Conservation (phyloP, 2,888 invertebrate genomes). For the Glaucopsyche alexis region DNA sequence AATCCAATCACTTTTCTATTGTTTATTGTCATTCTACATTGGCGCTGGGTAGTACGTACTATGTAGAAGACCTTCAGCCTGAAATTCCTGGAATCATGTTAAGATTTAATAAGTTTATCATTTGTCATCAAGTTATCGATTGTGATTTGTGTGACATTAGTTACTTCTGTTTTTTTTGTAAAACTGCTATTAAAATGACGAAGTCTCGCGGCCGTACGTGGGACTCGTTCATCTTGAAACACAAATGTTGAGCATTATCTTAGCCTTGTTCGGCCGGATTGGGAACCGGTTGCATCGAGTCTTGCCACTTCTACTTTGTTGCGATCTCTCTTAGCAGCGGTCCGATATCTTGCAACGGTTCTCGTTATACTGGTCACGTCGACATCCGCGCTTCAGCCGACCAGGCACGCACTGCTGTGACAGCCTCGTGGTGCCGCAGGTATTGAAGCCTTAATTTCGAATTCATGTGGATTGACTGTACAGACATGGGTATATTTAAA, state of each 20-base stretch:
- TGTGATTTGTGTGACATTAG: not conserved
- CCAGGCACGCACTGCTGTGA: constrained; percentile 3
- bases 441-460: not conserved
- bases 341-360: constrained; percentile 30
- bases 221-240: constrained; percentile 42
- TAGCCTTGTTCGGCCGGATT: constrained; percentile 53
- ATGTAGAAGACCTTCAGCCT: not conserved
- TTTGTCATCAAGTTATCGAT: too few relatives aligned
- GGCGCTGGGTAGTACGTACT: not conserved
- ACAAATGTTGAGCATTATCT: constrained; percentile 56
- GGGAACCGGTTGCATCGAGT: constrained; percentile 68
- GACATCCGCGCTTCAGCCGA: constrained; percentile 34
- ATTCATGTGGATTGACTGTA: not conserved
- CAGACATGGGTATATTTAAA: not conserved
- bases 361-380: constrained; percentile 36
- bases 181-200: not conserved
- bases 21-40: not conserved
- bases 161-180: not conserved
- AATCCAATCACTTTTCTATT: constrained; percentile 6
- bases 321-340: constrained; percentile 32
- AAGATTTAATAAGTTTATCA: too few relatives aligned
- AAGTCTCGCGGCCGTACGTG: not conserved
- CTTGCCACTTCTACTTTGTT: constrained; percentile 48
- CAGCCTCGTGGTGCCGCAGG: not conserved
- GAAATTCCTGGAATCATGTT: not conserved